Base-by-base conservation (phyloP, 2,797 vertebrate species). In the Eurystomus glaucurus region DNA sequence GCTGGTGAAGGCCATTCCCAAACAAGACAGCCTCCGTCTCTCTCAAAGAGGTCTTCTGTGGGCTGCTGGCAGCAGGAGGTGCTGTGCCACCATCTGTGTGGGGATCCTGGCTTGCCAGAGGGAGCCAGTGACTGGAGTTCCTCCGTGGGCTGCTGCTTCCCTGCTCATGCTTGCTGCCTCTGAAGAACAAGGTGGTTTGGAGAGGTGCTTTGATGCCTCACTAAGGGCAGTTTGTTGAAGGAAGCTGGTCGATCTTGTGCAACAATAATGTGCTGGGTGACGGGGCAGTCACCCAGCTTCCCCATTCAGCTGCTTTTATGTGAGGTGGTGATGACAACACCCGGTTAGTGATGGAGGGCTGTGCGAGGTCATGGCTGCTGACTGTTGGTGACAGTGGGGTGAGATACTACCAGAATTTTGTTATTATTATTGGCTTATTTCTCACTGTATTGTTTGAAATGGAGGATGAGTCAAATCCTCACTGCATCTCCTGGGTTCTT, bases 401-500 rank as follows among this genome's bases (percentile, higher is more conserved):
- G 37, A n/a, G 61, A 28, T 19, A 11, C 7, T 15, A 7, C 6
- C 62, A 80, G 68, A 43, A 16, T 43, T 43, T 43, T 43, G 41
- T 43, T 43, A 43, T 43, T 43, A 43, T 43, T 43, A 43, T 43
- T 43, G 41, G 41, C 14, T 43, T 43, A 43, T 43, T 43, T 43
- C 41, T 43, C 19, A 57, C 50, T 4, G 0, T 7, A 1, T n/a
- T 1, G 0, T 28, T 26, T 37, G 33, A 39, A 41, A 17, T 19
- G 10, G 22, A 83, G 14, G 18, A 66, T 3, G 1, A 89, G 25
- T 68, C n/a, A 86, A 72, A 50, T 43, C 31, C 28, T 45, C 5
- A 2, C 8, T 72, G 84, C 9, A 29, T 76, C 20, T 68, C n/a
- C 26, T 26, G 39, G 23, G 6, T 81, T 87, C 45, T 69, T 72